A percentile compares a stretch with the other conserved stretches of the same genome.
These are phyloP conservation scores for Elysia chlorotica DNA, from an alignment of 1,140 invertebrate species.

Conservation along the genomic window DNA sequence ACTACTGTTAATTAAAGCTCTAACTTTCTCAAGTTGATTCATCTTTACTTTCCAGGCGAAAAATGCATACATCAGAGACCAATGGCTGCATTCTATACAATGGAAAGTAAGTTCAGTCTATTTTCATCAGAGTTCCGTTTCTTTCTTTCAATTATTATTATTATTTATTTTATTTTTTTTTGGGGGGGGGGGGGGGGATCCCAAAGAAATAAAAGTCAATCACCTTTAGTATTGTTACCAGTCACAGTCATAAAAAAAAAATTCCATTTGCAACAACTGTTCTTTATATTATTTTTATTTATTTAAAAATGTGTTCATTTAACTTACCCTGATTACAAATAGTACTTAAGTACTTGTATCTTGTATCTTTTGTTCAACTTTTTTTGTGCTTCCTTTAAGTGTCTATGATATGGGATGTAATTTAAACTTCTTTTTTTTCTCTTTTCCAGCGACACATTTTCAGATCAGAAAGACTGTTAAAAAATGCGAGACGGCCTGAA, in stretches of 20 bases:
- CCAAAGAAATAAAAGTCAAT: too few relatives aligned
- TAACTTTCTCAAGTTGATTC: not conserved
- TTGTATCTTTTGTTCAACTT: too few relatives aligned
- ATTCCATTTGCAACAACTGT: too few relatives aligned
- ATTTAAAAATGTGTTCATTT: too few relatives aligned
- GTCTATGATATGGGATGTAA: not conserved
- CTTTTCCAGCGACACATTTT: conserved; percentile 75
- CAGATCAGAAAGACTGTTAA: conserved; percentile 76
- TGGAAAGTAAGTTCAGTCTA: conserved; percentile 74
- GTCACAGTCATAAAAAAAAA: too few relatives aligned
- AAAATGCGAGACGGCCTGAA: conserved; percentile 72
- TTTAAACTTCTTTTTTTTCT: conserved; percentile 52
- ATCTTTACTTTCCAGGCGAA: conserved; percentile 66
- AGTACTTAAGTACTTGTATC: too few relatives aligned
- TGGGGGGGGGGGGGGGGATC: too few relatives aligned
- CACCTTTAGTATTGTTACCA: too few relatives aligned
- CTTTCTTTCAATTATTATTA: not conserved
- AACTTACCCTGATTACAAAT: too few relatives aligned
- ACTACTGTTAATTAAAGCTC: too few relatives aligned
- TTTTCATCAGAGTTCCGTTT: not conserved
- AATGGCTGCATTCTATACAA: conserved; percentile 82
- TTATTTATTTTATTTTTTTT: conserved; percentile 41
- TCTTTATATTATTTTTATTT: too few relatives aligned
- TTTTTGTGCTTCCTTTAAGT: too few relatives aligned
- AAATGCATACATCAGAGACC: conserved; percentile 80